Evolutionary conservation across 1,140 invertebrate genomes (phyloP).

Genomic region (Zaprionus vittiger): DNA sequence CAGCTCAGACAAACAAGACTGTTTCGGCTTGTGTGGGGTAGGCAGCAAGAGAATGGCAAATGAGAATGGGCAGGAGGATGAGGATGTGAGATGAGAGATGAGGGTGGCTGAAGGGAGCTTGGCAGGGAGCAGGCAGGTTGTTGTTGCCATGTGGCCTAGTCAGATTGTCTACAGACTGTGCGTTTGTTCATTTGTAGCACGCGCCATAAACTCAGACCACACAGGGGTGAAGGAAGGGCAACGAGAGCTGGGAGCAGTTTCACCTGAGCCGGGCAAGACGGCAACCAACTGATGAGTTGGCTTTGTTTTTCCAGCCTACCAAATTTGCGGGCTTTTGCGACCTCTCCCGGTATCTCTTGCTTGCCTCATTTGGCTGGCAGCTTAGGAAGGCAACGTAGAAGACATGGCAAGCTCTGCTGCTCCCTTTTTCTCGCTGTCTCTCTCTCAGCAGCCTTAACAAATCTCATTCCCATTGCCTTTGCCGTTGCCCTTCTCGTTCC

Average conservation of each 20-base stretch:
- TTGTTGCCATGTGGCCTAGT: slow-evolving; percentile 55
- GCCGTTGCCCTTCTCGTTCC: slow-evolving; percentile 24
- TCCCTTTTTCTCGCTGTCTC: not conserved
- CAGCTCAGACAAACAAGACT: slow-evolving; percentile 61
- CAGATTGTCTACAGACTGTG: slow-evolving; percentile 26
- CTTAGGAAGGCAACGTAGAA: slow-evolving; percentile 41
- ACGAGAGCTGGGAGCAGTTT: not conserved
- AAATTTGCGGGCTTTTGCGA: slow-evolving; percentile 53
- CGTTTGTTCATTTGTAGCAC: slow-evolving; percentile 76
- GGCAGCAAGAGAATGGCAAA: not conserved
- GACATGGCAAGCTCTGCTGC: not conserved
- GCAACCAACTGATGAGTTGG: slow-evolving; percentile 49
- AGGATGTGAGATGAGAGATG: not conserved
- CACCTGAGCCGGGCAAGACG: slow-evolving; percentile 35
- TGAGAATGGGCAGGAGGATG: not conserved
- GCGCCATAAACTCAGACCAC: slow-evolving; percentile 57
- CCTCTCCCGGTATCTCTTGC: slow-evolving; percentile 11
- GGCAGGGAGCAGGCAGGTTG: not conserved
- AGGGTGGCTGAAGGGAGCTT: not conserved
- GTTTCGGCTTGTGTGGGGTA: slow-evolving; percentile 24
- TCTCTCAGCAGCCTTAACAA: slow-evolving; percentile 27
- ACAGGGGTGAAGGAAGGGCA: not conserved
- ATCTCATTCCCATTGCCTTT: slow-evolving; percentile 17
- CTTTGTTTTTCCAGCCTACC: slow-evolving; percentile 41
- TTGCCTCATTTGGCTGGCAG: slow-evolving; percentile 72